Base-by-base conservation (phyloP, 2,113 vertebrate genomes). In the Marmota flaviventris region DNA sequence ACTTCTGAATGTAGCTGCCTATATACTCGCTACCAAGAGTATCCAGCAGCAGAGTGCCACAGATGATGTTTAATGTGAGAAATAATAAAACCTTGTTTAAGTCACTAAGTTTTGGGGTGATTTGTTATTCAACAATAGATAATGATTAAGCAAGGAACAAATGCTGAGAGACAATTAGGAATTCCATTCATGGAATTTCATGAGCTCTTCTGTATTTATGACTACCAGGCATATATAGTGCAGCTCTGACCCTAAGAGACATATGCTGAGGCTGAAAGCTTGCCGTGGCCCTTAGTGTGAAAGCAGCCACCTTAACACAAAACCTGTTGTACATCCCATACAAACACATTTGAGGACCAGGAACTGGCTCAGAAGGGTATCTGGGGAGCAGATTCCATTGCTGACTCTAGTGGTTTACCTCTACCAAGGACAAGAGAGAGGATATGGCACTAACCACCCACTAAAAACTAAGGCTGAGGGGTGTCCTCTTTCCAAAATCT, bases 181-280 rank as follows among this genome's bases (percentile, higher is more conserved):
- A 27, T 32, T n/a, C 32, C 24, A 16, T 7, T 24, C n/a, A 29
- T n/a, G n/a, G 29, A 42, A 8, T 20, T 16, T 81, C 34, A 53
- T 1, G 25, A 39, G 29, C n/a, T 42, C 27, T 51, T 25, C 45
- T 45, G 48, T 22, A 5, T 16, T 58, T 22, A 8, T 4, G 13
- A 22, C 34, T 83, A 5, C 69, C 27, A 27, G 42, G 27, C 5
- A 5, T 3, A 5, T 3, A 20, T 56, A 42, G 1, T 1, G 16
- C 48, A 67, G 78, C 48, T 24, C 34, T 1, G 3, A 56, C 34
- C 20, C 69, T 24, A 24, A 7, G 39, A 32, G 25, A 6, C 53
- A 6, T 2, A 8, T 25, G 9, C 67, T 20, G 16, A 22, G 2
- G 10, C 2, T 14, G 8, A 27, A 4, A 12, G 10, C 34, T n/a